These are phyloP conservation scores for human DNA, from an alignment of 2,113 vertebrate species.

Conservation along the genomic window GRCh38 chr1:22815001-22815500, in stretches of 20 bases:
- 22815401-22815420: fast-evolving
- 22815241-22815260: not conserved
- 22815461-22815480: not conserved
- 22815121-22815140: fast-evolving
- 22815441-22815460: not conserved
- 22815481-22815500: not conserved
- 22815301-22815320: not conserved
- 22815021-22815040: not conserved
- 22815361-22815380: not conserved
- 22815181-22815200: fast-evolving
- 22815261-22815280: no score
- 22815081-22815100: not conserved
- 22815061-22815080: not conserved
- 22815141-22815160: not conserved
- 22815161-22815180: not conserved
- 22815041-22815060: not conserved
- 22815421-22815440: not conserved
- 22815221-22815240: not conserved
- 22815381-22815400: not conserved
- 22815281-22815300: not conserved
- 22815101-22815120: not conserved
- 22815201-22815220: not conserved
- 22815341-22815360: fast-evolving
- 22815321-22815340: not conserved
- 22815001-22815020: constrained; percentile 49